Conservation (phyloP, 92 coral and sea anemone genomes). For the Paragorgia papillata region DNA sequence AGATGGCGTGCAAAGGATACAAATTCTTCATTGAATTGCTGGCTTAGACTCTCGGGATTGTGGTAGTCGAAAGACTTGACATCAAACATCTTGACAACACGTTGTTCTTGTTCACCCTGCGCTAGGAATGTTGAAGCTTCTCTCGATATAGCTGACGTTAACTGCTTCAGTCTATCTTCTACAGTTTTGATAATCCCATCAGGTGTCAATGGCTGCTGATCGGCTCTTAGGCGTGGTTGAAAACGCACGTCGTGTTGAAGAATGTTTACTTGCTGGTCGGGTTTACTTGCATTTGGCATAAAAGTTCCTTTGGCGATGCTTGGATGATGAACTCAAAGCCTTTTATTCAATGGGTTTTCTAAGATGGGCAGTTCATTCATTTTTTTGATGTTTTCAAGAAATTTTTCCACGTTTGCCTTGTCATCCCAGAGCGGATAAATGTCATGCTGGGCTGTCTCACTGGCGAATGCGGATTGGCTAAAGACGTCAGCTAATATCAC, state of each 20-base stretch:
- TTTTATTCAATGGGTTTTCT: conserved; percentile 22
- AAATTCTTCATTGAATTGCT: conserved; percentile 13
- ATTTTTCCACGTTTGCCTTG: conserved; percentile 6
- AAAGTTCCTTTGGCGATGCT: not conserved
- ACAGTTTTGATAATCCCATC: conserved; percentile 23
- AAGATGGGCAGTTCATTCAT: conserved; percentile 16
- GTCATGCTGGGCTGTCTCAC: conserved; percentile 15
- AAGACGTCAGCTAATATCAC: conserved; percentile 25
- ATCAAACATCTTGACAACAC: conserved; percentile 34
- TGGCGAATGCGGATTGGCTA: conserved; percentile 25
- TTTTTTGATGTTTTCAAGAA: conserved; percentile 10
- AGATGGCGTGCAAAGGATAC: not conserved
- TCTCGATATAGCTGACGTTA: too few relatives aligned
- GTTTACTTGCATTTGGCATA: not conserved
- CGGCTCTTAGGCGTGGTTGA: conserved; percentile 16
- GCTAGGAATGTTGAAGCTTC: too few relatives aligned
- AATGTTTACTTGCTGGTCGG: conserved; percentile 14
- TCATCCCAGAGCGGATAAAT: conserved; percentile 22
- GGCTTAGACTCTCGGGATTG: conserved; percentile 6
- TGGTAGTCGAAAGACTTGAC: conserved; percentile 22
- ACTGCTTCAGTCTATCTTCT: too few relatives aligned
- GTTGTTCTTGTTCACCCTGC: too few relatives aligned
- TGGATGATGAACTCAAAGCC: conserved; percentile 12
- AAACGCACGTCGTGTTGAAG: conserved; percentile 15
- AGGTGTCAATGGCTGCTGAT: not conserved